Conservation (phyloP, 1,140 invertebrate species). For the Zaprionus nigranus region DNA sequence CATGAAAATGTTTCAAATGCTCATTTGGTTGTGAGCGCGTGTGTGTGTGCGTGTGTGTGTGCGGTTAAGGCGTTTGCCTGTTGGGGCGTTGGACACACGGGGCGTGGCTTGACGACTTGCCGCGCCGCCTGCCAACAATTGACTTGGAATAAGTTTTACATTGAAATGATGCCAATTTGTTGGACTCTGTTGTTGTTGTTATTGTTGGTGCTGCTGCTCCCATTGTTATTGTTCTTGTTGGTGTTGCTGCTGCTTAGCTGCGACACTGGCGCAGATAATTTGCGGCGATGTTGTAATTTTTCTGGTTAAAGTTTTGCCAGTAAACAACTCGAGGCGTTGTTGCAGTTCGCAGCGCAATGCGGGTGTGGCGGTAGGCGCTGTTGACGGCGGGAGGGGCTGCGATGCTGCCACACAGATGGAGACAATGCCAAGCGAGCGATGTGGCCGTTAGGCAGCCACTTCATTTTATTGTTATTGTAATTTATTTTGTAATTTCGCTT, state of each 20-base stretch:
- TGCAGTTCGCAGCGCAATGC: constrained; percentile 33
- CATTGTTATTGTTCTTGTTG: constrained; percentile 37
- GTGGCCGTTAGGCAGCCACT: constrained; percentile 38
- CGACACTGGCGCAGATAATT: constrained; percentile 73
- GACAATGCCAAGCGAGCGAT: background rate
- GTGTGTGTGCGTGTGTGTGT: constrained; percentile 13
- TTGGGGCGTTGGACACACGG: constrained; percentile 44
- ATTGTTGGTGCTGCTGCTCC: constrained; percentile 20
- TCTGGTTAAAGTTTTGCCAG: constrained; percentile 50
- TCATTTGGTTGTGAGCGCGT: constrained; percentile 58
- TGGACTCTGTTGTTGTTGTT: constrained; percentile 26
- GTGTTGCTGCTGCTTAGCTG: constrained; percentile 53
- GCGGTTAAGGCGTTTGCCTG: constrained; percentile 49
- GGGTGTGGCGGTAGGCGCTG: background rate
- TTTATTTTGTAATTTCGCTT: constrained; percentile 59
- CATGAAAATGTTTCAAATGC: constrained; percentile 80
- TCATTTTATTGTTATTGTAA: constrained; percentile 64
- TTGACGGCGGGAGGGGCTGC: background rate
- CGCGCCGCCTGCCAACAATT: constrained; percentile 58
- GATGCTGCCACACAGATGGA: background rate
- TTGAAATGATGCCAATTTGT: constrained; percentile 75
- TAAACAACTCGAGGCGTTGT: constrained; percentile 47
- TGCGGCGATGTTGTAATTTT: constrained; percentile 51
- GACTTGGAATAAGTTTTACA: constrained; percentile 77
- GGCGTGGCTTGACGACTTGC: constrained; percentile 39